These are phyloP conservation scores for Dermatophagoides farinae DNA, from an alignment of 1,140 invertebrate genomes.

Conservation along the genomic window DNA sequence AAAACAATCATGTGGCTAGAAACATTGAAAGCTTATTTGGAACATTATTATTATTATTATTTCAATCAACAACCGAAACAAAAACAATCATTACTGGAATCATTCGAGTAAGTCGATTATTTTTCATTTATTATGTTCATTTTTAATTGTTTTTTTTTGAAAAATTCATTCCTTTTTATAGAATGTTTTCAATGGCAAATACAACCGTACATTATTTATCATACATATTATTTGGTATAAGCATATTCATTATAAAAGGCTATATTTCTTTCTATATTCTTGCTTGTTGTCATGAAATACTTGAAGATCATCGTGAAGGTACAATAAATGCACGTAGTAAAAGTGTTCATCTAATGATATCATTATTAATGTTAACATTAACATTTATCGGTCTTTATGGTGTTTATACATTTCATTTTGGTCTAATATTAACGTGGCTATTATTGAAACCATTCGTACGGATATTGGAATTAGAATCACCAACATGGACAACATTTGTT, in stretches of 20 bases:
- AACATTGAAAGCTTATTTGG: too few relatives aligned
- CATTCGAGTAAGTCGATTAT: too few relatives aligned
- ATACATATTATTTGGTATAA: too few relatives aligned
- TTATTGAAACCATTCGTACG: not conserved
- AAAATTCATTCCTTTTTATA: too few relatives aligned
- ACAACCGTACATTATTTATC: too few relatives aligned
- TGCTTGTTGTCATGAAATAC: not conserved
- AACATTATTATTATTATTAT: too few relatives aligned
- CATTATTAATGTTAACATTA: not conserved
- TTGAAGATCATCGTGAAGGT: conserved; percentile 8
- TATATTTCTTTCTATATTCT: conserved; percentile 5
- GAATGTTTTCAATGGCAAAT: too few relatives aligned
- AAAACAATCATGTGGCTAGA: too few relatives aligned
- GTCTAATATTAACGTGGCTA: conserved; percentile 7
- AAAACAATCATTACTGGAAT: too few relatives aligned
- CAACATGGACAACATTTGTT: conserved; percentile 3
- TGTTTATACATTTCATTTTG: conserved; percentile 5
- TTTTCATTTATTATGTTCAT: too few relatives aligned
- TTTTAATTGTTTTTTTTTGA: too few relatives aligned
- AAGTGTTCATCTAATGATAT: not conserved
- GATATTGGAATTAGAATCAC: conserved; percentile 6
- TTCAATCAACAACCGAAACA: too few relatives aligned
- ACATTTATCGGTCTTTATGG: conserved; percentile 6
- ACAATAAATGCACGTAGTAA: not conserved
- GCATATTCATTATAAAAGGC: not conserved